These are phyloP conservation scores for Capitella teleta DNA, from an alignment of 1,140 invertebrate species.

Conservation along the genomic window DNA sequence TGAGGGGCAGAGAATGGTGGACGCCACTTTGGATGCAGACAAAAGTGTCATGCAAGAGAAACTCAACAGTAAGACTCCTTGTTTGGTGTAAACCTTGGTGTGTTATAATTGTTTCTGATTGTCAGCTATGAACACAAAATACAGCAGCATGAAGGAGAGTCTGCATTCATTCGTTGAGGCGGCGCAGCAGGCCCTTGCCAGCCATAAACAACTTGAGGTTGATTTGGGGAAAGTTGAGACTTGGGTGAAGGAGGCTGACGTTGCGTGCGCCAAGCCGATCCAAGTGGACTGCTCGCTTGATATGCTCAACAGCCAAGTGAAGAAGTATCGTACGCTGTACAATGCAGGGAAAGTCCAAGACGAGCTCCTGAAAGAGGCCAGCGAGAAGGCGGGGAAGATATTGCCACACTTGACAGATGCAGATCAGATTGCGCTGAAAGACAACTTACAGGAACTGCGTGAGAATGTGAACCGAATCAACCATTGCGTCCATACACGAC, in stretches of 20 bases:
- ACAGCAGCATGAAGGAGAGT: slow-evolving; percentile 19
- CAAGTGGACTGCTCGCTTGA: slow-evolving; percentile 25
- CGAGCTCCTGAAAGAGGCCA: not conserved
- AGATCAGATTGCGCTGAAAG: not conserved
- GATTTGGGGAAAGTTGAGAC: slow-evolving; percentile 34
- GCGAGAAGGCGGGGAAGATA: not conserved
- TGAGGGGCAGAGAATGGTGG: too few relatives aligned
- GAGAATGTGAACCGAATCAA: slow-evolving; percentile 1
- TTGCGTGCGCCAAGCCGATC: slow-evolving; percentile 37
- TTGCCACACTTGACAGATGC: not conserved
- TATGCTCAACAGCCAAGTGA: slow-evolving; percentile 60
- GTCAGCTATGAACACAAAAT: slow-evolving; percentile 21
- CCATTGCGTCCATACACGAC: not conserved
- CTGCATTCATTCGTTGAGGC: slow-evolving; percentile 43
- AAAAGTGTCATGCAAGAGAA: too few relatives aligned
- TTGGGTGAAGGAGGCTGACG: slow-evolving; percentile 52
- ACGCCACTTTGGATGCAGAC: too few relatives aligned
- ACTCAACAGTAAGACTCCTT: too few relatives aligned
- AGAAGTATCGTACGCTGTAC: slow-evolving; percentile 46
- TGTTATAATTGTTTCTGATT: too few relatives aligned
- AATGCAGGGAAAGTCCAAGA: not conserved
- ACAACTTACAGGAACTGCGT: not conserved
- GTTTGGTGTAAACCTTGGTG: too few relatives aligned
- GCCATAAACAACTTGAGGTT: slow-evolving; percentile 36
- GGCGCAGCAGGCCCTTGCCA: slow-evolving; percentile 54